Conservation (phyloP, 2,797 vertebrate species). For the Tragopan temminckii region DNA sequence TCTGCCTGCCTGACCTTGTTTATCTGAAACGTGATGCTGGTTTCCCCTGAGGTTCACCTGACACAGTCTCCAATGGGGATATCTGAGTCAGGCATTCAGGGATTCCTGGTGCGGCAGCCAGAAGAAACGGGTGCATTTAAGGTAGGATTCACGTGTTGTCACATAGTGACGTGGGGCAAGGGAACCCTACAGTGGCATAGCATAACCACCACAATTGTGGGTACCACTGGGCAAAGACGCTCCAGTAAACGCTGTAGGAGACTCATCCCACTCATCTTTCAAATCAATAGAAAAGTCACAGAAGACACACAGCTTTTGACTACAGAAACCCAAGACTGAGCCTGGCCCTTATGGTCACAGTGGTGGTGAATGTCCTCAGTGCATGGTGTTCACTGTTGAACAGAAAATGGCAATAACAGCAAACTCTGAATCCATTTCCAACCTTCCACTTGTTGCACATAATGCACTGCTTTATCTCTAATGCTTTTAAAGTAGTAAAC, state of each 20-base stretch:
- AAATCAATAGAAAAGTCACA: background rate
- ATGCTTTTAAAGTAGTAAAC: constrained; percentile 10
- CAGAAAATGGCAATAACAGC: background rate
- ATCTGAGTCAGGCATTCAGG: background rate
- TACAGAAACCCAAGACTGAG: background rate
- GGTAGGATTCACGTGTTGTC: background rate
- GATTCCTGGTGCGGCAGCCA: background rate
- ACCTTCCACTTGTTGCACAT: background rate
- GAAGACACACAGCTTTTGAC: background rate
- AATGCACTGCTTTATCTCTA: background rate
- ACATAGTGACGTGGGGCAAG: background rate
- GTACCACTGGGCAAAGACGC: background rate
- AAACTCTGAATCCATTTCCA: background rate
- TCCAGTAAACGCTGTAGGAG: background rate
- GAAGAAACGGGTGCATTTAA: background rate
- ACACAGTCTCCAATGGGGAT: background rate
- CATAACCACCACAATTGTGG: background rate
- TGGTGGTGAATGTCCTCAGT: background rate
- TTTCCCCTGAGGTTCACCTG: constrained; percentile 1
- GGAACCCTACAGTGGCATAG: rapidly evolving
- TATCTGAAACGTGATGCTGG: constrained; percentile 27
- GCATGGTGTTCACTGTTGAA: background rate
- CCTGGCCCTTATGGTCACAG: background rate
- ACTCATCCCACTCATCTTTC: background rate
- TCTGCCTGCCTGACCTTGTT: background rate